Conservation (phyloP, 2,888 invertebrate species). For the Caenorhabditis sp. region DNA sequence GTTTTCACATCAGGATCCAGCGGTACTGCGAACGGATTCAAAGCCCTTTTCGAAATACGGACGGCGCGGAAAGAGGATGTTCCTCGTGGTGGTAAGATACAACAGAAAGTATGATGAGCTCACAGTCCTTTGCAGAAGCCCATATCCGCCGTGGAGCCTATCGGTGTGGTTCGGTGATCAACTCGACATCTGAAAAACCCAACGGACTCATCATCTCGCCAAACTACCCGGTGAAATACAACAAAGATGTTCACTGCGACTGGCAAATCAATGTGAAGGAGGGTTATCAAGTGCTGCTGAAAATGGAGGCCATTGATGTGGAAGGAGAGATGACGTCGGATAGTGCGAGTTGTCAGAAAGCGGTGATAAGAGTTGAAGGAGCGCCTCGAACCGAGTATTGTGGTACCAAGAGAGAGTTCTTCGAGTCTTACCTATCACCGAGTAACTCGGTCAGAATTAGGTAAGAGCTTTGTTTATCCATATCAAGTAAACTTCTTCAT, state of each 20-base stretch:
- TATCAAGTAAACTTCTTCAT: neutral
- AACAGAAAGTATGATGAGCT: too few relatives aligned
- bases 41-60: constrained; percentile 95
- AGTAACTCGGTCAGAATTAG: constrained; percentile 68
- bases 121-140: constrained; percentile 50
- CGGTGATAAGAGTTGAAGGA: constrained; percentile 67
- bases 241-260: constrained; percentile 92
- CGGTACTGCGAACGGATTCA: constrained; percentile 95
- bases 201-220: constrained; percentile 87
- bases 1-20: constrained; percentile 92
- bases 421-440: constrained; percentile 61
- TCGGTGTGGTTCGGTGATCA: constrained; percentile 67
- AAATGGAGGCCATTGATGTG: constrained; percentile 93
- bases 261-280: constrained; percentile 89
- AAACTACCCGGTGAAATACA: constrained; percentile 93
- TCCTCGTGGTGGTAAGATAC: constrained; percentile 62
- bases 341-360: constrained; percentile 76
- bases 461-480: constrained; percentile 5
- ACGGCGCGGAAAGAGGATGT: constrained; percentile 78
- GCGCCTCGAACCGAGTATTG: constrained; percentile 70
- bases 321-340: constrained; percentile 87
- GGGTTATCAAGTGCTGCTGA: constrained; percentile 88
- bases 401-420: constrained; percentile 65
- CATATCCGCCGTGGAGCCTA: constrained; percentile 50
- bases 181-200: constrained; percentile 63